Evolutionary conservation across 1,140 invertebrate species (phyloP).

Genomic region (Meloidogyne floridensis): DNA sequence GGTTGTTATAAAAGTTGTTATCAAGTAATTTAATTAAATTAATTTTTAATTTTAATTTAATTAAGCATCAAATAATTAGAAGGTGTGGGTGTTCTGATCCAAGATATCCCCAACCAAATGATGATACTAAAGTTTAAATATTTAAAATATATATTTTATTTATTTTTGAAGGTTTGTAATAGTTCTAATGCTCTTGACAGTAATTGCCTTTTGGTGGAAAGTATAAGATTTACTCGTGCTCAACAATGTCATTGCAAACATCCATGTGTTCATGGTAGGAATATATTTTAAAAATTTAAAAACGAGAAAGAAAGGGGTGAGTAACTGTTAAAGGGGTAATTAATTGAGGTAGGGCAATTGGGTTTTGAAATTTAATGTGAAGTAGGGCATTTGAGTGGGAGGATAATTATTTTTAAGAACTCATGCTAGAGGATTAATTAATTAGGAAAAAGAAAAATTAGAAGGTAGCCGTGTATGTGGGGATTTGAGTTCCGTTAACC

Average conservation of each 20-base stretch:
- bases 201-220: slow-evolving; percentile 55
- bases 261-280: slow-evolving; percentile 50
- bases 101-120: slow-evolving; percentile 56
- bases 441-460: too few species aligned
- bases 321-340: too few species aligned
- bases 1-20: slow-evolving; percentile 64
- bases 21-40: slow-evolving; percentile 34
- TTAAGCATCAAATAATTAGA: slow-evolving; percentile 48
- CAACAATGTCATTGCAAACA: slow-evolving; percentile 55
- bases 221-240: slow-evolving; percentile 48
- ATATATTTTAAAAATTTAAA: background rate
- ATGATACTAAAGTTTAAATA: slow-evolving; percentile 45
- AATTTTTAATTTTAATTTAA: slow-evolving; percentile 5
- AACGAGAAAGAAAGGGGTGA: too few species aligned
- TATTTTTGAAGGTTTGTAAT: slow-evolving; percentile 38
- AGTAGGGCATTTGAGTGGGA: too few species aligned
- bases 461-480: too few species aligned
- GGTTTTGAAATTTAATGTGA: too few species aligned
- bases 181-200: slow-evolving; percentile 45
- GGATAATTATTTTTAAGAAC: too few species aligned
- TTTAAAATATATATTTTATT: background rate
- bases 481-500: too few species aligned
- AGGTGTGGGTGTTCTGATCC: slow-evolving; percentile 60
- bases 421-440: too few species aligned
- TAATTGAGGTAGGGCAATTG: too few species aligned